Evolutionary conservation across 2,113 vertebrate species (phyloP).

Genomic region (Spilogale gracilis): DNA sequence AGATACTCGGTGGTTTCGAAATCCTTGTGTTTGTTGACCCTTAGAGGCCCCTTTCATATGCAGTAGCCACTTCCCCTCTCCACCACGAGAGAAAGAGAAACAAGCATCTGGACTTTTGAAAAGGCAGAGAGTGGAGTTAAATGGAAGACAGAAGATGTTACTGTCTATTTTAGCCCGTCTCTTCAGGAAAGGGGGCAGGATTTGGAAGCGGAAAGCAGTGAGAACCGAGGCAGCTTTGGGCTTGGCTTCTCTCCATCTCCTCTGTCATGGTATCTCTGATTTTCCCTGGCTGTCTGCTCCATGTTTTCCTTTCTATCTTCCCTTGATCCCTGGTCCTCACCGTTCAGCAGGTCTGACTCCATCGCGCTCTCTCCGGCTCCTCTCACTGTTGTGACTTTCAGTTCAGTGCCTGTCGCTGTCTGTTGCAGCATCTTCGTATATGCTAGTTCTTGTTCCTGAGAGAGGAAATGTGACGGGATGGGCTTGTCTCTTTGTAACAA

Average conservation of each 20-base stretch:
- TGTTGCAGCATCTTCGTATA: not conserved
- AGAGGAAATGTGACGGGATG: not conserved
- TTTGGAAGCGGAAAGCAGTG: constrained; percentile 51
- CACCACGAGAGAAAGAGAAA: not conserved
- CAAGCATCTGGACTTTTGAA: not conserved
- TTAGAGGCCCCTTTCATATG: not conserved
- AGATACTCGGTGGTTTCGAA: not conserved
- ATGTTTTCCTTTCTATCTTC: constrained; percentile 50
- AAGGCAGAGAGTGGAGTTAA: not conserved
- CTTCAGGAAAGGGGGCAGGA: constrained; percentile 55
- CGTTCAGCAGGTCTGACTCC: not conserved
- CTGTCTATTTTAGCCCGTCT: constrained; percentile 44
- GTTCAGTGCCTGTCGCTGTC: not conserved
- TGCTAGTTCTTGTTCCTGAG: not conserved
- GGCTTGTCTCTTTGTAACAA: not conserved
- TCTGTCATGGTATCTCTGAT: constrained; percentile 35
- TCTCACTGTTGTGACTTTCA: not conserved
- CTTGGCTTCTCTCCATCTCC: constrained; percentile 49
- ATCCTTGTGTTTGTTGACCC: not conserved
- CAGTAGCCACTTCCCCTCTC: not conserved
- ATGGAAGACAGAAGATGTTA: constrained; percentile 30
- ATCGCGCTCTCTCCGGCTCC: not conserved
- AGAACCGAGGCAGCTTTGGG: constrained; percentile 52
- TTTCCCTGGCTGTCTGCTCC: constrained; percentile 48
- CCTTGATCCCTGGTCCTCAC: not conserved